A percentile compares a stretch with the other conserved stretches of the same genome.
These are phyloP conservation scores for Xenopus laevis DNA, from an alignment of 2,113 vertebrate genomes.

Conservation along the genomic window DNA sequence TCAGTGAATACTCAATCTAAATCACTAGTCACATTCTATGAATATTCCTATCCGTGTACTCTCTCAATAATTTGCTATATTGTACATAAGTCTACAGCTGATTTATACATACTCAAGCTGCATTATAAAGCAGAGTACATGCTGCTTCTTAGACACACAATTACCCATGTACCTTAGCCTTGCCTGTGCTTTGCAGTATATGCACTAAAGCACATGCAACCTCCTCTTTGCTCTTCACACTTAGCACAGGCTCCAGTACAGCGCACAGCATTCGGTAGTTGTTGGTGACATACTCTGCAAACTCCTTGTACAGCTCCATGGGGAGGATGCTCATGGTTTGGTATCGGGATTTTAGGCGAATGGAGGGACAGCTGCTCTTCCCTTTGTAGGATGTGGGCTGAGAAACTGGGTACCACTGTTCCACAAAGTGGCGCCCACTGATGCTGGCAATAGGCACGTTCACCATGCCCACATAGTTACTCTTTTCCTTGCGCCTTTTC, in stretches of 20 bases:
- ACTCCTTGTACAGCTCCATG: constrained; percentile 98
- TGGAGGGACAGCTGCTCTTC: constrained; percentile 87
- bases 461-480: constrained; percentile 90
- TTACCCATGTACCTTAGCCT: constrained; percentile 79
- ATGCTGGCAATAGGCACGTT: constrained; percentile 95
- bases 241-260: constrained; percentile 88
- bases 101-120: no score
- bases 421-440: constrained; percentile 89
- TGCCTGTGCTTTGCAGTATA: constrained; percentile 93
- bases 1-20: no score
- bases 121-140: background rate
- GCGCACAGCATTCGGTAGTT: constrained; percentile 93
- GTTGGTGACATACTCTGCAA: constrained; percentile 95
- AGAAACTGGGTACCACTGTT: constrained; percentile 97
- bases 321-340: constrained; percentile 98
- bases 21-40: no score
- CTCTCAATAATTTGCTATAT: no score
- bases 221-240: constrained; percentile 97
- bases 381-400: constrained; percentile 79
- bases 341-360: constrained; percentile 94
- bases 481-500: constrained; percentile 96
- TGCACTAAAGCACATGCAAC: constrained; percentile 93
- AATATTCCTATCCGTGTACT: no score
- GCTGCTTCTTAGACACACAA: background rate
- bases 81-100: no score